These are phyloP conservation scores for Notarius lentiginosus DNA, from an alignment of 2,113 vertebrate species.

Conservation along the genomic window DNA sequence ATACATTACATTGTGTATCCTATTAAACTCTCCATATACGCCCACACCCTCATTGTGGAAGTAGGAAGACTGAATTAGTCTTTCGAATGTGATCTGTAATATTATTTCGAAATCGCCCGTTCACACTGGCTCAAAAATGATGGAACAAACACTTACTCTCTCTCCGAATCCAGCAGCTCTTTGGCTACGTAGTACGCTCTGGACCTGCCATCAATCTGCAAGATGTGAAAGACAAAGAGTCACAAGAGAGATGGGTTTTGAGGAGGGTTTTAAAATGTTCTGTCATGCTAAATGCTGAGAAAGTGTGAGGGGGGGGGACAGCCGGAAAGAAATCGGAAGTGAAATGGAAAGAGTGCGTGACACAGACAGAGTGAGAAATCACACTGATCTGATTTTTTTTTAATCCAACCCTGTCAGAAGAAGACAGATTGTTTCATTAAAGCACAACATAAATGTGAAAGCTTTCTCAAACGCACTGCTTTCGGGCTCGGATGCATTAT, in stretches of 20 bases:
- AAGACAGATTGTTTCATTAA: slow-evolving; percentile 77
- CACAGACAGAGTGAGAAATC: slow-evolving; percentile 5
- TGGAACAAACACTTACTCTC: slow-evolving; percentile 78
- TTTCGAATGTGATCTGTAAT: background rate
- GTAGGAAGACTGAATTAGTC: background rate
- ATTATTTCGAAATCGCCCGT: background rate
- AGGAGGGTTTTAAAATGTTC: slow-evolving; percentile 55
- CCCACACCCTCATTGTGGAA: background rate
- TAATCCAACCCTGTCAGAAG: slow-evolving; percentile 63
- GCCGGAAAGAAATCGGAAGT: slow-evolving; percentile 13
- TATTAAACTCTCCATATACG: background rate
- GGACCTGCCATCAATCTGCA: slow-evolving; percentile 87
- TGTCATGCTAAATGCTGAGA: slow-evolving; percentile 16
- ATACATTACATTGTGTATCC: background rate
- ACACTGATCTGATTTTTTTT: slow-evolving; percentile 40
- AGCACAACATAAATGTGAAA: slow-evolving; percentile 56
- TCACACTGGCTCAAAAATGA: background rate
- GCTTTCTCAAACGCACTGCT: slow-evolving; percentile 59
- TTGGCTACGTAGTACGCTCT: slow-evolving; percentile 86
- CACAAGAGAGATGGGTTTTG: slow-evolving; percentile 54
- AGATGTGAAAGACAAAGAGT: slow-evolving; percentile 54
- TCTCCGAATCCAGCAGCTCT: slow-evolving; percentile 88
- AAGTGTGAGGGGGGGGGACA: background rate
- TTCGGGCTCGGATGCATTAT: slow-evolving; percentile 71
- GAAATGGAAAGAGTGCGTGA: background rate